Conservation (phyloP, 2,113 vertebrate genomes). For the Chlorodrepanis virens region DNA sequence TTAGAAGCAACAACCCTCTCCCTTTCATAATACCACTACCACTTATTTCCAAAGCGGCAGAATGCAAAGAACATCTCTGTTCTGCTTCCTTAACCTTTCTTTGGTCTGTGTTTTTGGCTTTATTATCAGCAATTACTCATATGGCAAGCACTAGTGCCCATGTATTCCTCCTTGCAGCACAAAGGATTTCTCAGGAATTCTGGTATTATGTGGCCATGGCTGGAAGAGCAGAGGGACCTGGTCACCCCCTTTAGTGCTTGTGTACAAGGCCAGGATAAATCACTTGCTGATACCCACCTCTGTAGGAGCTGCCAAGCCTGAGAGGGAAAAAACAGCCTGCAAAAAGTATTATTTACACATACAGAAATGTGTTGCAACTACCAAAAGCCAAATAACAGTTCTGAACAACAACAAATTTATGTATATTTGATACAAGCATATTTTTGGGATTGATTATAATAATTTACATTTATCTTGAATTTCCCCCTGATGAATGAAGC, state of each 20-base stretch:
- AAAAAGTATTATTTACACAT: conserved; percentile 42
- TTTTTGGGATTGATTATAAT: conserved; percentile 47
- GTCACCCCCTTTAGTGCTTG: neutral
- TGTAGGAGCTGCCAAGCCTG: neutral
- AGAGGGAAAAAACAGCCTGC: conserved; percentile 16
- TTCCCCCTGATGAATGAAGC: conserved; percentile 44
- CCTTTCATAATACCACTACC: neutral
- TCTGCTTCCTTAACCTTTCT: conserved; percentile 6
- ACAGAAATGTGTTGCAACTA: conserved; percentile 38
- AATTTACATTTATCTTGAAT: conserved; percentile 57
- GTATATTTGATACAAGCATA: conserved; percentile 45
- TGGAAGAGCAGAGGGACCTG: neutral
- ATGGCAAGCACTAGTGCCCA: neutral
- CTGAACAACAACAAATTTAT: conserved; percentile 51
- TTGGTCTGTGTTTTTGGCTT: neutral
- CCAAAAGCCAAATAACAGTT: conserved; percentile 59
- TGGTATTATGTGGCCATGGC: neutral
- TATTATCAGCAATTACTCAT: neutral
- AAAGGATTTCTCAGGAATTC: neutral
- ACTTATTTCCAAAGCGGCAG: conserved; percentile 24
- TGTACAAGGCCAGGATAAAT: neutral
- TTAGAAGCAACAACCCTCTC: neutral
- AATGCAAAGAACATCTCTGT: conserved; percentile 2
- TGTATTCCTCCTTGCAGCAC: neutral
- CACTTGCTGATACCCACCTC: neutral